A percentile compares a stretch with the other conserved stretches of the same genome.
These are phyloP conservation scores for Mycetomoellerius zeteki DNA, from an alignment of 1,140 invertebrate genomes.

Conservation along the genomic window DNA sequence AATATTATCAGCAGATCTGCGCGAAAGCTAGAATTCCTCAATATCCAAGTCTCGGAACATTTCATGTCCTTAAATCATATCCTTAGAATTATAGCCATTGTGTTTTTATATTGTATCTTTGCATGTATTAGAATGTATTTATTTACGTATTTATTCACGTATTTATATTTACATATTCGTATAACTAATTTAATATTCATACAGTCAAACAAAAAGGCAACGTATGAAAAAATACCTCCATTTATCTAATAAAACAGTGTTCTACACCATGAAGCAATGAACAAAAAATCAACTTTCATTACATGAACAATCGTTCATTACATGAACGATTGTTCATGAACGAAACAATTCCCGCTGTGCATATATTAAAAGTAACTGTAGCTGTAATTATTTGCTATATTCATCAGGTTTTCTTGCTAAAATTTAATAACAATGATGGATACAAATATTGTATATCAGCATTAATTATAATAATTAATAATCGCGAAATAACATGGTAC, in stretches of 20 bases:
- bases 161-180: background rate
- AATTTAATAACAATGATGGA: background rate
- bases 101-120: background rate
- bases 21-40: background rate
- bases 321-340: background rate
- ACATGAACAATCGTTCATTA: slow-evolving; percentile 10
- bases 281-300: slow-evolving; percentile 18
- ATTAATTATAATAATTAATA: slow-evolving; percentile 28
- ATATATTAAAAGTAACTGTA: slow-evolving; percentile 10
- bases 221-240: background rate
- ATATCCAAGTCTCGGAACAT: background rate
- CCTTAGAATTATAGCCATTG: too few species aligned
- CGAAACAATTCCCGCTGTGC: too few species aligned
- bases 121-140: background rate
- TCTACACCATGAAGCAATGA: background rate
- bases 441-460: slow-evolving; percentile 3
- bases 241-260: background rate
- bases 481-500: background rate
- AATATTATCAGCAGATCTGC: background rate
- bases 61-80: too few species aligned
- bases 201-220: background rate
- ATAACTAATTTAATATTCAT: background rate
- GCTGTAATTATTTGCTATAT: background rate
- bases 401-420: background rate
- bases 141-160: background rate